Conservation (phyloP, 2,888 invertebrate genomes). For the Synergus japonicus region DNA sequence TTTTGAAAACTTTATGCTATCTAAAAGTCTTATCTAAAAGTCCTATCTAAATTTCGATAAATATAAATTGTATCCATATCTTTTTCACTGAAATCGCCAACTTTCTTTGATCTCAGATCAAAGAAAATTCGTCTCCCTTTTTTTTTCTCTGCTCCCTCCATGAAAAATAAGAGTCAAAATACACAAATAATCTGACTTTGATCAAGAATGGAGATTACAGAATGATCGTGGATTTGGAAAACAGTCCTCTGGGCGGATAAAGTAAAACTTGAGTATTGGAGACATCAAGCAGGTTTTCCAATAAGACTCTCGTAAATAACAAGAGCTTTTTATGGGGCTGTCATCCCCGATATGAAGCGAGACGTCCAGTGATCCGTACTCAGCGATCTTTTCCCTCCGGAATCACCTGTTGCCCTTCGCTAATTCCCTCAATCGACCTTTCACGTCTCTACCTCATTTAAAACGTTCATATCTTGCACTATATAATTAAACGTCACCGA, state of each 20-base stretch:
- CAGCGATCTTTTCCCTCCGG: conserved; percentile 13
- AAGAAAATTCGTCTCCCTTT: neutral
- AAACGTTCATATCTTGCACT: conserved; percentile 7
- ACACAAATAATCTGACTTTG: conserved; percentile 6
- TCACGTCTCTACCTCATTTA: conserved; percentile 1
- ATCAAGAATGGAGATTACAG: conserved; percentile 2
- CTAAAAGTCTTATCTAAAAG: too few species aligned
- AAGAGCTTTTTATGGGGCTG: conserved; percentile 39
- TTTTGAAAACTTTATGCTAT: too few species aligned
- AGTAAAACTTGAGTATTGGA: neutral
- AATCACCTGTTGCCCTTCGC: conserved; percentile 38
- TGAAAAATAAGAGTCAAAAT: neutral
- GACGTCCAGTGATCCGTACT: conserved; percentile 32
- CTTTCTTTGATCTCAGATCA: too few species aligned
- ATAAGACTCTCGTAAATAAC: conserved; percentile 36
- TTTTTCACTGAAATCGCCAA: too few species aligned
- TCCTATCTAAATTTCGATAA: too few species aligned
- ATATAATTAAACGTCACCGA: neutral
- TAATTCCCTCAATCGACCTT: conserved; percentile 34
- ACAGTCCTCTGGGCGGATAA: neutral
- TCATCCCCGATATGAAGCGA: conserved; percentile 30
- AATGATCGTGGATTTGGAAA: conserved; percentile 10
- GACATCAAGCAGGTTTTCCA: conserved; percentile 10
- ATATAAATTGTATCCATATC: too few species aligned
- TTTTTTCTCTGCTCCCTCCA: neutral